Evolutionary conservation across 1,140 invertebrate genomes (phyloP), one percentile per base, ranked within the genome.

Genomic region (Ectropis grisescens): DNA sequence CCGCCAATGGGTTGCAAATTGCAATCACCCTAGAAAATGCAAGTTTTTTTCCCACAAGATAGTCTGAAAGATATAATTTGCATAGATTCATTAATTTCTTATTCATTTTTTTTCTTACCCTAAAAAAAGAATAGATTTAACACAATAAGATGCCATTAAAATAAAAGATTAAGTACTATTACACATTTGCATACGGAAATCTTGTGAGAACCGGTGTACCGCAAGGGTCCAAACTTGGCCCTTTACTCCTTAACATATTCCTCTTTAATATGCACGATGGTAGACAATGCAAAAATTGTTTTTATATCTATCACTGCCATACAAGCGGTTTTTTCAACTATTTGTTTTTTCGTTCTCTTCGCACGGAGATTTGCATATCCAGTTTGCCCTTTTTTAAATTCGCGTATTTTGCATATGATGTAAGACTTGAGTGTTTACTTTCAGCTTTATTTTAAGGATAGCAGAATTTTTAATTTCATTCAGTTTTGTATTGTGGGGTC

Each of bases 331-430:
- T 80, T 55, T 75, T 78, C 64, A 40, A 51, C 49, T 76, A 72
- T 81, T 81, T 81, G 72, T 81, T 78, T 81, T 74, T 75, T 10
- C 56, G 56, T 48, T 55, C 60, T 48, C 67, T 76, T 81, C 76
- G 69, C 76, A 81, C 72, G 76, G n/a, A n/a, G 71, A 75, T 79
- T 81, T 76, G 67, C 74, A 76, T 79, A 75, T 58, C 69, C 59
- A 44, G 74, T 74, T 71, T 59, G 49, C 67, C 69, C 72, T 57
- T 64, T 39, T 32, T 44, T 33, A 47, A 23, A 48, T 71, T 58
- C 54, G 64, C 45, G 53, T 50, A 58, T 56, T 76, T 76, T 76
- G 58, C 74, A 79, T 79, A 76, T 69, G 57, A 66, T 68, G 50
- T 70, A n/a, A 6, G 6, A 26, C 54, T 42, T 58, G 56, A 62